Conservation (phyloP, 1,140 invertebrate species). For the Saccostrea cuccullata region DNA sequence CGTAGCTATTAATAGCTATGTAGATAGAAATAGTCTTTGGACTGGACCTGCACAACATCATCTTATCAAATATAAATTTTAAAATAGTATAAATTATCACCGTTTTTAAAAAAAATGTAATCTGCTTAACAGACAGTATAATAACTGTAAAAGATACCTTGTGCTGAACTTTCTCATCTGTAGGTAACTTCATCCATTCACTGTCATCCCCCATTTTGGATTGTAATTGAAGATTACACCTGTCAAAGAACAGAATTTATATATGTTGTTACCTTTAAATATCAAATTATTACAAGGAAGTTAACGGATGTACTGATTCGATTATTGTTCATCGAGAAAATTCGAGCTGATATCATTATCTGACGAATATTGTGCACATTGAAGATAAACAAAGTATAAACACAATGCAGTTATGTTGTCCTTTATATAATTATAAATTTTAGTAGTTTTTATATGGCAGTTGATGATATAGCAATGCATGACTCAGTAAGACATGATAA, state of each 20-base stretch:
- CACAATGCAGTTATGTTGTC: not conserved
- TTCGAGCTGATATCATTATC: not conserved
- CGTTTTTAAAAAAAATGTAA: too few species aligned
- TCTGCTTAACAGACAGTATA: not conserved
- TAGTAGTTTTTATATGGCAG: not conserved
- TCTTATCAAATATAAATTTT: too few species aligned
- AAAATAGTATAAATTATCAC: too few species aligned
- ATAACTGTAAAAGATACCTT: slow-evolving; percentile 82
- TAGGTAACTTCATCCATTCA: slow-evolving; percentile 93
- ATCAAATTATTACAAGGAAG: too few species aligned
- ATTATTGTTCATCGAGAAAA: not conserved
- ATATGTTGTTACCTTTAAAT: too few species aligned
- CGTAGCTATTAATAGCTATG: too few species aligned
- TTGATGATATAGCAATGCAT: not conserved
- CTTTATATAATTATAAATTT: not conserved
- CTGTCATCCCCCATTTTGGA: slow-evolving; percentile 82
- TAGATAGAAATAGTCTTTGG: too few species aligned
- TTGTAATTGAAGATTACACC: not conserved
- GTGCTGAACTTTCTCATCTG: slow-evolving; percentile 94
- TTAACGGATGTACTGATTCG: not conserved
- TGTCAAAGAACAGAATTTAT: not conserved
- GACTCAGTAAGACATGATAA: not conserved
- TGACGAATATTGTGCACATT: not conserved
- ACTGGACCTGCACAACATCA: too few species aligned
- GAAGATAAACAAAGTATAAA: too few species aligned